Evolutionary conservation across 1,140 invertebrate species (phyloP).

Genomic region (Calycopis cecrops): DNA sequence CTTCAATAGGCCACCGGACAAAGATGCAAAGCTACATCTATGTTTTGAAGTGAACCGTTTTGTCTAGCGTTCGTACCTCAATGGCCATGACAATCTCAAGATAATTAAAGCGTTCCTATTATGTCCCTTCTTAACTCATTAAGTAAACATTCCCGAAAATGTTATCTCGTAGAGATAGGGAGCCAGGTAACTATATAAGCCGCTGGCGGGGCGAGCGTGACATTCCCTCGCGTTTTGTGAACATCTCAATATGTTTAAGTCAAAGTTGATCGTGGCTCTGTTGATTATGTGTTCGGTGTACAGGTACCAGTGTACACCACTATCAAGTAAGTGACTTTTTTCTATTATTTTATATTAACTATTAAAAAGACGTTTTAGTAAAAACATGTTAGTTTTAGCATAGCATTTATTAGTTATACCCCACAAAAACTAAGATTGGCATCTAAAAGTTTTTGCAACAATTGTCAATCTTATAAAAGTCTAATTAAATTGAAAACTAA

Average conservation of each 20-base stretch:
- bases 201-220: conserved; percentile 45
- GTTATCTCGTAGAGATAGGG: conserved; percentile 63
- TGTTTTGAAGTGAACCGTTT: conserved; percentile 22
- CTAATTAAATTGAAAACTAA: too few species aligned
- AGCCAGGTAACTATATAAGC: conserved; percentile 50
- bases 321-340: conserved; percentile 8
- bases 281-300: conserved; percentile 35
- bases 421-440: too few species aligned
- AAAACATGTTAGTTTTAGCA: too few species aligned
- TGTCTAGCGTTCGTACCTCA: conserved; percentile 18
- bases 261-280: conserved; percentile 37
- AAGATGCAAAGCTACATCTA: too few species aligned
- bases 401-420: too few species aligned
- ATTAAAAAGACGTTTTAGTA: conserved; percentile 14
- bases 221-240: conserved; percentile 44
- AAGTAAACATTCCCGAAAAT: conserved; percentile 65
- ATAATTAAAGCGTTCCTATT: conserved; percentile 45
- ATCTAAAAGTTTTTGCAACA: too few species aligned
- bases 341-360: conserved; percentile 1
- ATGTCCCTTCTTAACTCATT: conserved; percentile 58
- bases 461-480: too few species aligned
- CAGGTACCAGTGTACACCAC: conserved; percentile 11
- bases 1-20: too few species aligned
- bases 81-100: conserved; percentile 21
- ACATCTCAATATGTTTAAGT: conserved; percentile 40